Evolutionary conservation across 1,140 invertebrate species (phyloP).

Genomic region (Ceratosolen fusciceps): DNA sequence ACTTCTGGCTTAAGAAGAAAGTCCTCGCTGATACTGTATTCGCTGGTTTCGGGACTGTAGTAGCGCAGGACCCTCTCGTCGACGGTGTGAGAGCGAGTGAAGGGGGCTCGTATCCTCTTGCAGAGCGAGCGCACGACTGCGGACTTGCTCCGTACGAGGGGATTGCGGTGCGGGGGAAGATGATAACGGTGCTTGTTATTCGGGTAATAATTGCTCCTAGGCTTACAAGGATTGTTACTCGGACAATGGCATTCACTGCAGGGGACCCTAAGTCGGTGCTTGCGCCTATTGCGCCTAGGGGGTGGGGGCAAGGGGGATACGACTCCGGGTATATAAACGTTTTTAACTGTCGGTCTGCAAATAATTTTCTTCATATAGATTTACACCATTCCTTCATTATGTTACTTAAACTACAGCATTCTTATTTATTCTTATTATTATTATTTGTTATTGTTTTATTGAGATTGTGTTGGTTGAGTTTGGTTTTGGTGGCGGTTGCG

Average conservation of each 20-base stretch:
- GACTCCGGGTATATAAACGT: conserved; percentile 72
- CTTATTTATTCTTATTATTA: conserved; percentile 8
- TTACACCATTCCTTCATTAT: conserved; percentile 60
- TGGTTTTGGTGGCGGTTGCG: background rate
- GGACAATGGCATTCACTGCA: conserved; percentile 71
- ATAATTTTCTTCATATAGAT: conserved; percentile 68
- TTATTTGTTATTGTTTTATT: conserved; percentile 4
- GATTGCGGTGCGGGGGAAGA: conserved; percentile 62
- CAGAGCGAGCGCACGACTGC: conserved; percentile 71
- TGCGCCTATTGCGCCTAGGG: conserved; percentile 72
- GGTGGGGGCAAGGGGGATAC: conserved; percentile 67
- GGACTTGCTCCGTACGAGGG: conserved; percentile 73
- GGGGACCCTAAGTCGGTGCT: conserved; percentile 71
- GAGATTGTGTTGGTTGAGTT: background rate
- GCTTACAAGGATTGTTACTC: conserved; percentile 57
- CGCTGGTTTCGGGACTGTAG: conserved; percentile 65
- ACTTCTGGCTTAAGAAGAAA: conserved; percentile 62
- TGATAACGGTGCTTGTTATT: conserved; percentile 57
- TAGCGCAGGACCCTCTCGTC: conserved; percentile 68
- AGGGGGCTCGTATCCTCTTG: conserved; percentile 69
- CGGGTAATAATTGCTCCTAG: conserved; percentile 47
- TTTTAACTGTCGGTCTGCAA: conserved; percentile 73
- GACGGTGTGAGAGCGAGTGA: conserved; percentile 69
- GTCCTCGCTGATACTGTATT: conserved; percentile 64
- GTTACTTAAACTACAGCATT: conserved; percentile 25